Conservation (phyloP, 1,140 invertebrate species). For the Elymnias hypermnestra region DNA sequence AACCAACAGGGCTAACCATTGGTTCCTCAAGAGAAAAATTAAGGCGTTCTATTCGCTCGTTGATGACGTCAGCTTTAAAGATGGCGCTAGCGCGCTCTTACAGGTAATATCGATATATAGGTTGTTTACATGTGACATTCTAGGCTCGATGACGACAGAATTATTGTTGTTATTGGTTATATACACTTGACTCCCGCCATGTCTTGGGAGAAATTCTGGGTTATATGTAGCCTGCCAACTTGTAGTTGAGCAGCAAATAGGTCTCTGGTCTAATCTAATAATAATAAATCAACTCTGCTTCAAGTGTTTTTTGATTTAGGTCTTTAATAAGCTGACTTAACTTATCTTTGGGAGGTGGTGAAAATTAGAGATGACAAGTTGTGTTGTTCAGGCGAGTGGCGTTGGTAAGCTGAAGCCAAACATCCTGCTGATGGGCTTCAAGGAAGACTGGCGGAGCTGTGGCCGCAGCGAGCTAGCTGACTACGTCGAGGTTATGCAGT, state of each 20-base stretch:
- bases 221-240: no score
- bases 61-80: conserved; percentile 86
- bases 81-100: conserved; percentile 83
- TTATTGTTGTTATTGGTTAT: no score
- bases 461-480: conserved; percentile 83
- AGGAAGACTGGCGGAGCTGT: conserved; percentile 91
- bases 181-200: no score
- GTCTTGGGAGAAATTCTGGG: no score
- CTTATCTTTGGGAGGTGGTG: conserved; percentile 1
- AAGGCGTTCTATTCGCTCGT: conserved; percentile 94
- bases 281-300: no score
- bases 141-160: no score
- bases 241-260: no score
- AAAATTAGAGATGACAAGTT: no score
- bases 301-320: background rate
- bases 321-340: no score
- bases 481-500: conserved; percentile 96
- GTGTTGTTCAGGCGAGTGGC: conserved; percentile 79
- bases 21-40: conserved; percentile 90
- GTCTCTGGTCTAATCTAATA: no score
- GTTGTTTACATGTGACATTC: no score
- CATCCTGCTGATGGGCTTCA: conserved; percentile 94
- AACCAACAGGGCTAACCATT: conserved; percentile 80
- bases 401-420: conserved; percentile 94
- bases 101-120: no score